Evolutionary conservation across 2,797 vertebrate genomes (phyloP), one percentile per base, ranked within the genome.

Genomic region (Trachops cirrhosus): DNA sequence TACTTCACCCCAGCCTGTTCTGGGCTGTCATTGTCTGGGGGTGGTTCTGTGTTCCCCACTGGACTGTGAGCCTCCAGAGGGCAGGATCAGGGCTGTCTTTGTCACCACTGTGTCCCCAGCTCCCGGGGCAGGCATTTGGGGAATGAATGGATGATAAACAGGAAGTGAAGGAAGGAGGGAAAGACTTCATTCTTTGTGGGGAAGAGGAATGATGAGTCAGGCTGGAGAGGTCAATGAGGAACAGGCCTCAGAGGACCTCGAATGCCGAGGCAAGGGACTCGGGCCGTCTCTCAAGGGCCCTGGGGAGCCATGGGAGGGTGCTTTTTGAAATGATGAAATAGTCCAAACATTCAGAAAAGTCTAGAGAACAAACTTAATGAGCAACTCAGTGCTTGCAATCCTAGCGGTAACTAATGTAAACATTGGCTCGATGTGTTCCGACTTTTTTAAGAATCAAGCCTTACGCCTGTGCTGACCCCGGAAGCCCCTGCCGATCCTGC

Each of bases 121-220:
- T 82, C 52, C 44, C 22, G 50, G 84, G 59, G 32, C 89, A 74
- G 94, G 67, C 84, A 54, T 84, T 93, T 54, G 1, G 75, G 87
- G 86, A 91, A 85, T 70, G 89, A 67, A 77, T 93, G 93, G 59
- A 78, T 87, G 73, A 96, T 91, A 82, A 91, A 85, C 95, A 95
- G 95, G 95, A 97, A 97, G 26, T 2, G 5, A 34, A 91, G 83
- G 95, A 93, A 96, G 57, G 70, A 74, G 94, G 77, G 68, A 78
- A 44, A 78, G 77, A 54, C 48, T 73, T 77, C 89, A 77, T 92
- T 94, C 93, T 87, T 95, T 62, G 21, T 48, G 80, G 46, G 48
- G 52, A 86, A 52, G 68, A 80, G 29, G 77, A 52, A 26, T 26
- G 22, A 32, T 6, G 41, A 78, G 80, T 78, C 19, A 12, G 52